Evolutionary conservation across 2,797 vertebrate species (phyloP).

Genomic region (Peromyscus nudipes): DNA sequence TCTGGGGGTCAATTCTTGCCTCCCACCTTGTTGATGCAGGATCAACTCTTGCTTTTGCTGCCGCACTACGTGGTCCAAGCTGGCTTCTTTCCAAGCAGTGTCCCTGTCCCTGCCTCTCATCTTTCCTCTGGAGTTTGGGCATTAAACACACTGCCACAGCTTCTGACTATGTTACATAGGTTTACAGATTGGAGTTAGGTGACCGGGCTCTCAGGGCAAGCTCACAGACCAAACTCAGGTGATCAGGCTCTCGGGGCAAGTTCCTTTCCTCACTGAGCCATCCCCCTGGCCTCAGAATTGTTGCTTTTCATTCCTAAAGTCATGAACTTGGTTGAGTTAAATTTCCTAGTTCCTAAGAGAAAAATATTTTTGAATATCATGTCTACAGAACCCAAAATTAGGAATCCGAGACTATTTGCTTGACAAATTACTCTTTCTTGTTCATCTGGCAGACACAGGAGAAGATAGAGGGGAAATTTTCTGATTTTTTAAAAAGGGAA

Average conservation of each 20-base stretch:
- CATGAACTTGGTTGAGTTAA: neutral
- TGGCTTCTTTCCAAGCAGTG: neutral
- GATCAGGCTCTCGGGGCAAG: neutral
- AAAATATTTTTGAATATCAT: neutral
- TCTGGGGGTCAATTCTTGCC: neutral
- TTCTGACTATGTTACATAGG: neutral
- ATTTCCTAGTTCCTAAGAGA: neutral
- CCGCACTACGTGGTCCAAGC: fast-evolving
- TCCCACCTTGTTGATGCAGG: neutral
- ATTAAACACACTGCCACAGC: neutral
- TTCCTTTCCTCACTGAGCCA: neutral
- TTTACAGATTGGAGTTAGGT: neutral
- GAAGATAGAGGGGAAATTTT: neutral
- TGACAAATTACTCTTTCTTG: neutral
- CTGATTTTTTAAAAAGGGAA: neutral
- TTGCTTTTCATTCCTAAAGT: neutral
- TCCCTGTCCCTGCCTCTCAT: neutral
- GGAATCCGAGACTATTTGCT: neutral
- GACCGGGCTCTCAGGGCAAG: no score
- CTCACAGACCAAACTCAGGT: neutral
- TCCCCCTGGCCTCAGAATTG: neutral
- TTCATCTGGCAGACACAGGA: neutral
- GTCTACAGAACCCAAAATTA: neutral
- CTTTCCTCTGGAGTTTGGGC: neutral
- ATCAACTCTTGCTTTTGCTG: neutral